A percentile compares a stretch with the other conserved stretches of the same genome.
Evolutionary conservation across 2,888 invertebrate genomes (phyloP).

Genomic region (Parasteatoda lunata): DNA sequence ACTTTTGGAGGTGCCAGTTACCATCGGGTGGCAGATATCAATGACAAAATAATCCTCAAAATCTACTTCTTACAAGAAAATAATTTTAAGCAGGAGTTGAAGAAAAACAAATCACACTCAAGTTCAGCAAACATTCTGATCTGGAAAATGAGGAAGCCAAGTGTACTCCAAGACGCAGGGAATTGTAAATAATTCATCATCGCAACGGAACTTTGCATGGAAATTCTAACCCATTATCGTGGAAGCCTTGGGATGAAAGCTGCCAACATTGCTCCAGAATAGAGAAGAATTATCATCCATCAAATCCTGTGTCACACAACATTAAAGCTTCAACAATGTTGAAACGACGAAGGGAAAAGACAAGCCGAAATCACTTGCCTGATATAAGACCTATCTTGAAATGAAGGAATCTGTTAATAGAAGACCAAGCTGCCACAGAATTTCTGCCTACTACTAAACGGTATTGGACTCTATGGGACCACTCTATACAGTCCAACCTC

Average conservation of each 20-base stretch:
- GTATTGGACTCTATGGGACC: slow-evolving; percentile 1
- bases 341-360: neutral
- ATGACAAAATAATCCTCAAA: too few relatives aligned
- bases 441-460: neutral
- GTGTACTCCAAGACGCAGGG: too few relatives aligned
- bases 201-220: neutral
- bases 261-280: neutral
- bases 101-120: too few relatives aligned
- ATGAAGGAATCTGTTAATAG: neutral
- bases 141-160: too few relatives aligned
- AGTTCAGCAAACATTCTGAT: too few relatives aligned
- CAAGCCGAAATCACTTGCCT: neutral
- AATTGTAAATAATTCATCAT: neutral
- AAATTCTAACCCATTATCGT: neutral
- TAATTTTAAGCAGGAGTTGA: too few relatives aligned
- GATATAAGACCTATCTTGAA: neutral
- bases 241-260: neutral
- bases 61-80: too few relatives aligned
- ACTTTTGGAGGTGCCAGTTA: too few relatives aligned
- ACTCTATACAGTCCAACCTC: too few relatives aligned
- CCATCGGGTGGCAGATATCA: too few relatives aligned
- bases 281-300: neutral
- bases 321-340: neutral
- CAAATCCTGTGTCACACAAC: neutral
- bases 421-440: neutral